phyloP scores from a whole-genome alignment of 2,113 vertebrate species.

The Megaptera novaeangliae region DNA sequence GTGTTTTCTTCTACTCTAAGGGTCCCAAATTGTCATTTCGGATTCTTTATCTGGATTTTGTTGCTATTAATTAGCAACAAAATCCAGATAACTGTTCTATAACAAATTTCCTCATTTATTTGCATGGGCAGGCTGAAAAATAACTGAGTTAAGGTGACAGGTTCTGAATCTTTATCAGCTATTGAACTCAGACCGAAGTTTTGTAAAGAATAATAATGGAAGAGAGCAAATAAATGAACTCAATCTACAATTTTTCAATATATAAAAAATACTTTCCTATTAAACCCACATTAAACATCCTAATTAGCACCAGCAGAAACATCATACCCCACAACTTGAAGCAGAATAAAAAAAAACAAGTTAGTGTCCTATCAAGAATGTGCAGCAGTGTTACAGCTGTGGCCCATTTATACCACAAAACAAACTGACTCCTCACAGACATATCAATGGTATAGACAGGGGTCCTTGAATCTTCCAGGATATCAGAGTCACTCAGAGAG shows the following conservation, averaged over 20 bases:
- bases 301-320: neutral
- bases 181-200: neutral
- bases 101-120: constrained; percentile 16
- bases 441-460: neutral
- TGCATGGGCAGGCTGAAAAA: neutral
- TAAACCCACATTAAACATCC: neutral
- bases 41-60: constrained; percentile 16
- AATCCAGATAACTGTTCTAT: neutral
- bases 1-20: neutral
- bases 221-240: constrained; percentile 11
- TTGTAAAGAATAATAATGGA: constrained; percentile 10
- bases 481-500: neutral
- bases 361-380: neutral
- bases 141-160: neutral
- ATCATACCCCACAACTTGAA: neutral
- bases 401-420: neutral
- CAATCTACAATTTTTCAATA: neutral
- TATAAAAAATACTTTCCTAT: neutral
- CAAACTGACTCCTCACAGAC: neutral
- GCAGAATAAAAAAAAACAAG: neutral
- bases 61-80: constrained; percentile 27
- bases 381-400: neutral
- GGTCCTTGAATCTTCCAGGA: neutral
- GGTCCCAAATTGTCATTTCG: neutral
- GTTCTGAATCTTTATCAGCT: constrained; percentile 29